A percentile compares a stretch with the other conserved stretches of the same genome.
These are phyloP conservation scores for Orchesellides sinensis DNA, from an alignment of 2,888 invertebrate genomes.

Conservation along the genomic window DNA sequence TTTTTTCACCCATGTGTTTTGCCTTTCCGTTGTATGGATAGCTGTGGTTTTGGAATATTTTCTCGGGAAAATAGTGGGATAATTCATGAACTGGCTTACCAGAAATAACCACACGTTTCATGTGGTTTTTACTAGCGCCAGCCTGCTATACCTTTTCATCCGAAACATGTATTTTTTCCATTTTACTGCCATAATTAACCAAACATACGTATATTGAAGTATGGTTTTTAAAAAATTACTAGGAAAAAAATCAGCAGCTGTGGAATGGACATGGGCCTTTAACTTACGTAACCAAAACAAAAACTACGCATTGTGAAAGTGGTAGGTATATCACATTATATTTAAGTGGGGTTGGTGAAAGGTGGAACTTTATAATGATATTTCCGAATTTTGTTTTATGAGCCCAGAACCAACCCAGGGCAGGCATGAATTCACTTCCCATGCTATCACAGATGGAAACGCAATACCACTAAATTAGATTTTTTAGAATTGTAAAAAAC, in stretches of 20 bases:
- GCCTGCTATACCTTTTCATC: conserved; percentile 22
- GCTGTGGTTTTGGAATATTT: conserved; percentile 18
- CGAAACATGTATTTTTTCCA: conserved; percentile 37
- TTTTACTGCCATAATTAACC: conserved; percentile 45
- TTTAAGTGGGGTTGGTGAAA: conserved; percentile 18
- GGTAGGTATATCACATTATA: neutral
- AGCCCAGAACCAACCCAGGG: neutral
- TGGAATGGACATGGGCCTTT: no score
- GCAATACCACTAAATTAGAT: conserved; percentile 5
- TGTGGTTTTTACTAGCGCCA: conserved; percentile 48
- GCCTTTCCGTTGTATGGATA: conserved; percentile 10
- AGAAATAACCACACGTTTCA: conserved; percentile 49
- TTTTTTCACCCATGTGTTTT: neutral
- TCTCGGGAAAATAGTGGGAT: conserved; percentile 22
- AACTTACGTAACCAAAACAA: no score
- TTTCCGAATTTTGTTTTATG: conserved; percentile 23
- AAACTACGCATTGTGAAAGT: neutral
- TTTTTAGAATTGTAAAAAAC: neutral
- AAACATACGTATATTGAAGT: neutral
- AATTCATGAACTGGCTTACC: conserved; percentile 47
- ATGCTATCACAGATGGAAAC: neutral
- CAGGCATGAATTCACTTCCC: neutral
- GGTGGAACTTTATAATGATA: conserved; percentile 23
- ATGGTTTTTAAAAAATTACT: neutral
- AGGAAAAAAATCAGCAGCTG: neutral